Evolutionary conservation across 1,140 invertebrate genomes (phyloP).

Genomic region (Glossosoma conforme): DNA sequence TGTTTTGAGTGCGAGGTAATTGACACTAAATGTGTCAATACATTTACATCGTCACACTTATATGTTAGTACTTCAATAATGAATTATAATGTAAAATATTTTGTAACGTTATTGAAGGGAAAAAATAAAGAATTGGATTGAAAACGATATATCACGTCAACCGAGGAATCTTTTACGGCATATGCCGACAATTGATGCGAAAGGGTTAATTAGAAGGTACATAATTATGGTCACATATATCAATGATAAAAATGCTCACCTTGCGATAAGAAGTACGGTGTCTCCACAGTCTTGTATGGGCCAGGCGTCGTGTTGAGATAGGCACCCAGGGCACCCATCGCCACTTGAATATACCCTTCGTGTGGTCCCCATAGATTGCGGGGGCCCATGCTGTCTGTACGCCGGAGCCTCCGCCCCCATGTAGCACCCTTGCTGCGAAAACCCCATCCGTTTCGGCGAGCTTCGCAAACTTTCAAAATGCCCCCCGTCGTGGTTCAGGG

Average conservation of each 20-base stretch:
- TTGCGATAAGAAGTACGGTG: constrained; percentile 63
- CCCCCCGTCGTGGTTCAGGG: constrained; percentile 20
- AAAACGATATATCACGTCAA: too few relatives aligned
- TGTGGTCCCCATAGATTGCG: constrained; percentile 42
- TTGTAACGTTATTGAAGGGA: too few relatives aligned
- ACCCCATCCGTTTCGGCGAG: constrained; percentile 32
- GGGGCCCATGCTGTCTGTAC: constrained; percentile 39
- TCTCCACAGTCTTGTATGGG: constrained; percentile 59
- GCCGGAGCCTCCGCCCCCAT: constrained; percentile 25
- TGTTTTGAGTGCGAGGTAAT: too few relatives aligned
- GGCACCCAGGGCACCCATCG: constrained; percentile 55
- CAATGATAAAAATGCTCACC: constrained; percentile 38
- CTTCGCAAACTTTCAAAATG: constrained; percentile 35
- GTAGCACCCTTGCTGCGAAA: constrained; percentile 33
- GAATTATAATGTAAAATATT: too few relatives aligned
- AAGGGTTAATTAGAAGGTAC: too few relatives aligned
- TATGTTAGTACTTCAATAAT: too few relatives aligned
- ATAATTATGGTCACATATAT: constrained; percentile 1
- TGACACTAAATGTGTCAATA: too few relatives aligned
- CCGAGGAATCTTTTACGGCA: too few relatives aligned
- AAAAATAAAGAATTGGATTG: too few relatives aligned
- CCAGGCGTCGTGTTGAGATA: constrained; percentile 56
- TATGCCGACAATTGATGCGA: too few relatives aligned
- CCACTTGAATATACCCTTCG: constrained; percentile 58
- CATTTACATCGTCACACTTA: too few relatives aligned